Evolutionary conservation across 23 tunicate species (phyloP).

Genomic region (Styela clava): DNA sequence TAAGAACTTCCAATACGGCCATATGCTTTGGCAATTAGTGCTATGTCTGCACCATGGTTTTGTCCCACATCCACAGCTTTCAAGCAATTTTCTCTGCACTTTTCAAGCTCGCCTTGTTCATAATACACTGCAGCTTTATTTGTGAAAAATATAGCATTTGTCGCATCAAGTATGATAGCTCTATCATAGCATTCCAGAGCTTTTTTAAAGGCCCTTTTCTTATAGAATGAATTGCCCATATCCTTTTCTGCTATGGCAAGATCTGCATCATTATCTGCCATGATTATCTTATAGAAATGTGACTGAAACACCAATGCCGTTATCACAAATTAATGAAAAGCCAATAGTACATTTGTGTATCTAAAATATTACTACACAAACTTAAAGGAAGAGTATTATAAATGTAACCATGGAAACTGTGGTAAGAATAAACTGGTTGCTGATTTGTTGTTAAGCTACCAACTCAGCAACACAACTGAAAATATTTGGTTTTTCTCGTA

Average conservation of each 20-base stretch:
- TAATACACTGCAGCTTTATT: constrained; percentile 91
- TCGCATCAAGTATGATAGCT: constrained; percentile 67
- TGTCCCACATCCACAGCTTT: constrained; percentile 87
- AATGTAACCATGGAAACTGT: too few species aligned
- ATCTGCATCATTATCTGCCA: neutral
- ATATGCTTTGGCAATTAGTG: constrained; percentile 76
- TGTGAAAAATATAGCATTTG: constrained; percentile 55
- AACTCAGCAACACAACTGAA: too few species aligned
- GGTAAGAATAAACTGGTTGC: too few species aligned
- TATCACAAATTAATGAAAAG: too few species aligned
- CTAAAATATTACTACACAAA: too few species aligned
- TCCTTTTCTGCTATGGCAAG: constrained; percentile 40
- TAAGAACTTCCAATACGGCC: constrained; percentile 78
- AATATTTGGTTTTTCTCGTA: too few species aligned
- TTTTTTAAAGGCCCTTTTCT: constrained; percentile 57
- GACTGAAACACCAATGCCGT: too few species aligned
- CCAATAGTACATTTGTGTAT: too few species aligned
- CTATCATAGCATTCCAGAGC: constrained; percentile 73
- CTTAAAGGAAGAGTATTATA: too few species aligned
- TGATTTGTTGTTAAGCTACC: too few species aligned
- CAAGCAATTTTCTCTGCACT: constrained; percentile 74
- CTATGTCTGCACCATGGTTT: constrained; percentile 49
- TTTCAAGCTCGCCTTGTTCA: constrained; percentile 69
- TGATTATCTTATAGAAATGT: too few species aligned
- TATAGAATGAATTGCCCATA: constrained; percentile 77